Base-by-base conservation (phyloP, 2,113 vertebrate species). In the Connochaetes taurinus region DNA sequence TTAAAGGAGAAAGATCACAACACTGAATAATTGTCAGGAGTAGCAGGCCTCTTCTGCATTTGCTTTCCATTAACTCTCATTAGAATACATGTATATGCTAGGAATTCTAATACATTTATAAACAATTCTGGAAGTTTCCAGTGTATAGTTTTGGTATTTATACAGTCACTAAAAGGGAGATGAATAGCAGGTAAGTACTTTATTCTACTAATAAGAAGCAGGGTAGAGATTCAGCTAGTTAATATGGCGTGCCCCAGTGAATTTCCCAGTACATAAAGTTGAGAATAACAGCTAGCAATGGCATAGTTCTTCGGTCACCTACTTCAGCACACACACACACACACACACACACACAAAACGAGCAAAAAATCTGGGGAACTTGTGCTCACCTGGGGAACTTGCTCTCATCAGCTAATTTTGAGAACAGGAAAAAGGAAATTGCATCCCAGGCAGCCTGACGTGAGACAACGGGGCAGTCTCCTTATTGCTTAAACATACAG, bases 351-450 rank as follows among this genome's bases (percentile, higher is more conserved):
- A 31, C 25, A 47, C 21, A 33, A 62, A 33, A 15, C 7, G 1
- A 36, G n/a, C 67, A 40, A 94, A 88, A 95, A 96, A 67, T 97
- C 97, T 98, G 98, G 95, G 97, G 80, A 95, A 97, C 64, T 97
- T 98, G 94, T 64, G 97, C 97, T 98, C 98, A 98, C 94, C 98
- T 98, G 97, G 83, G 94, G 86, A 98, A 83, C 96, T 93, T 97
- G 96, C 96, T 98, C 96, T 98, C 98, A 98, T 98, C 97, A 96
- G 97, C 91, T 98, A 98, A 98, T 98, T 97, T 98, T 96, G 94
- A 98, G 98, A 98, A 98, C 98, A 98, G 99, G 98, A 98, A 98
- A 99, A 98, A 99, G 98, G 98, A 99, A 99, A 99, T 99, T 99
- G 98, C 96, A 84, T 95, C 97, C 98, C 98, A 98, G 76, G 5